Percentiles rank a stretch among this genome's conserved stretches.
phyloP scores from a whole-genome alignment of 2,888 invertebrate genomes.

The Baccha elongata region DNA sequence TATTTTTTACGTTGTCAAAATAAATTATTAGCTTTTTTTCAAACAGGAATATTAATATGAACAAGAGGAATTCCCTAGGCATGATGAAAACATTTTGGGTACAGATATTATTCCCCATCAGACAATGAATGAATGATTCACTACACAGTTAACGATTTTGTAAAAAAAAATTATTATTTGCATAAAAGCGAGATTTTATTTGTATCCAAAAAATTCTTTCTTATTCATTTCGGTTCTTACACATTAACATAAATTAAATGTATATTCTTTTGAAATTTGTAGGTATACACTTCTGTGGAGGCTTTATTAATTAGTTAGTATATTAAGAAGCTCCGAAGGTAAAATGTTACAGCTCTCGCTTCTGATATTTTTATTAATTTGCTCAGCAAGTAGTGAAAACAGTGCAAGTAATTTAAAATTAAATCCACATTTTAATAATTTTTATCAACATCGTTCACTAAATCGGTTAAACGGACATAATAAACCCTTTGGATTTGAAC shows the following conservation, averaged over 20 bases:
- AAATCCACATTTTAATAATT: not conserved
- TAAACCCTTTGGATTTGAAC: not conserved
- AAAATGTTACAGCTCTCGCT: not conserved
- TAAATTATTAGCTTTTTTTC: too few relatives aligned
- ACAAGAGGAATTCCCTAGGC: not conserved
- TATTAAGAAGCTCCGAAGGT: not conserved
- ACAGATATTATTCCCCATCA: too few relatives aligned
- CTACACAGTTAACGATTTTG: not conserved
- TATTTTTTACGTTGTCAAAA: too few relatives aligned
- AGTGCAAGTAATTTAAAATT: not conserved
- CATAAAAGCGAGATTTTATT: not conserved
- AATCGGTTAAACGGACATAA: not conserved
- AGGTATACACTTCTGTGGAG: not conserved
- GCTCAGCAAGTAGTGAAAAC: not conserved
- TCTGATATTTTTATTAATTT: not conserved
- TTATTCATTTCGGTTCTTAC: not conserved
- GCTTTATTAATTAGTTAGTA: not conserved
- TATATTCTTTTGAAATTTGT: not conserved
- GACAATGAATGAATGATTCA: conserved; percentile 1
- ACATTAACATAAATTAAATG: not conserved
- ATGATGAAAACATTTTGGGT: too few relatives aligned
- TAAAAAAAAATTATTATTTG: not conserved
- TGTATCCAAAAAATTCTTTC: not conserved
- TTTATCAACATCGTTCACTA: not conserved
- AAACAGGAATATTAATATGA: too few relatives aligned